phyloP scores from a whole-genome alignment of 1,140 invertebrate species.

The Zaprionus lachaisei region DNA sequence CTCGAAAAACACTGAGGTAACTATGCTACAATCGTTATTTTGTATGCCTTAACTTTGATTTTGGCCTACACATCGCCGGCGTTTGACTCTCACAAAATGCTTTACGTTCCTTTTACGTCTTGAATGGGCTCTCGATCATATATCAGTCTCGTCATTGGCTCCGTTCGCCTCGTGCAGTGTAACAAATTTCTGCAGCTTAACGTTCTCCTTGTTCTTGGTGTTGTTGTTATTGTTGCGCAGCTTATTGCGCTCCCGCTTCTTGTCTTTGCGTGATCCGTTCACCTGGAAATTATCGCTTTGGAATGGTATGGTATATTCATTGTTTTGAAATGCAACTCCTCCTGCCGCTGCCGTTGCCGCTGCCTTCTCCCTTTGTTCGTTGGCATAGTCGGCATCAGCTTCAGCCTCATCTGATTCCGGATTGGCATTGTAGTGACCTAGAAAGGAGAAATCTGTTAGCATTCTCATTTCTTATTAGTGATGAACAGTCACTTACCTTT shows the following conservation, averaged over 20 bases:
- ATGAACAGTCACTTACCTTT: conserved; percentile 46
- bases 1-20: conserved; percentile 68
- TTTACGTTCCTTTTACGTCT: conserved; percentile 14
- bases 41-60: conserved; percentile 66
- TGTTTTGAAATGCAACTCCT: conserved; percentile 62
- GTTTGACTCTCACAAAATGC: conserved; percentile 44
- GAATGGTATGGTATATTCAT: conserved; percentile 70
- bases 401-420: conserved; percentile 25
- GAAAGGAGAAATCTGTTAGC: not conserved
- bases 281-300: conserved; percentile 77
- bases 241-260: conserved; percentile 50
- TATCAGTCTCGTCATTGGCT: conserved; percentile 75
- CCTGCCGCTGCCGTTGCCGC: conserved; percentile 19
- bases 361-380: conserved; percentile 19
- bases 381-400: conserved; percentile 10
- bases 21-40: conserved; percentile 42
- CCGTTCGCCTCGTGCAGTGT: conserved; percentile 69
- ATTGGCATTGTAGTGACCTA: conserved; percentile 59
- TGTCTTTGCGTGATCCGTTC: conserved; percentile 59
- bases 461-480: no score
- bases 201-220: conserved; percentile 73
- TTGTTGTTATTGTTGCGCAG: conserved; percentile 43
- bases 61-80: conserved; percentile 52
- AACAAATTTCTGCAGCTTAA: conserved; percentile 75
- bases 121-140: conserved; percentile 64